These are phyloP conservation scores for Regulus satrapa DNA, from an alignment of 2,113 vertebrate genomes.

Conservation along the genomic window DNA sequence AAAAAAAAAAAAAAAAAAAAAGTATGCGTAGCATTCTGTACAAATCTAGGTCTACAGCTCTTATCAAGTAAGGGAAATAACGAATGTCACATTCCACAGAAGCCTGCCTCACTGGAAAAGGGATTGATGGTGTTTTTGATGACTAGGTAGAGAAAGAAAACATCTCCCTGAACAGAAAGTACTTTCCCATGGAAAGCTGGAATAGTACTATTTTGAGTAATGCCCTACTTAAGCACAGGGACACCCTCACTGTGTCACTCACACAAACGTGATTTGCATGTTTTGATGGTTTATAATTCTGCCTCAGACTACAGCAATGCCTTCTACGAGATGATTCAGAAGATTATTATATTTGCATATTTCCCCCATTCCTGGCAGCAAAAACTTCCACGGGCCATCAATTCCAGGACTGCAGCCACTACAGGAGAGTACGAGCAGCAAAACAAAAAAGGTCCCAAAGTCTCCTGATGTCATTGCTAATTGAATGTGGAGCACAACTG, in stretches of 20 bases:
- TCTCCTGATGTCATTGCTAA: neutral
- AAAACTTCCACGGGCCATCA: neutral
- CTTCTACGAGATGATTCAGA: constrained; percentile 18
- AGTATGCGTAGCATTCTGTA: neutral
- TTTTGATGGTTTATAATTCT: neutral
- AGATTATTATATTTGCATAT: neutral
- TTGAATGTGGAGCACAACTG: neutral
- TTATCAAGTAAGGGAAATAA: constrained; percentile 32
- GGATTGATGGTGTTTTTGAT: constrained; percentile 60
- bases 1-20: neutral
- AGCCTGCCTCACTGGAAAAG: constrained; percentile 27
- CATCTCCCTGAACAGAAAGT: constrained; percentile 61
- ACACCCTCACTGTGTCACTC: constrained; percentile 59
- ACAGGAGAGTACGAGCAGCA: neutral
- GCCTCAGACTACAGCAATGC: neutral
- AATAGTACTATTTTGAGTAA: constrained; percentile 63
- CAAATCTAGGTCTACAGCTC: neutral
- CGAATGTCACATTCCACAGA: constrained; percentile 25
- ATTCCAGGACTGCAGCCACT: neutral
- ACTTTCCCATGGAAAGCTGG: constrained; percentile 63
- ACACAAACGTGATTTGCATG: constrained; percentile 25
- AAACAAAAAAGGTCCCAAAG: neutral
- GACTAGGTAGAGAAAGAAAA: constrained; percentile 63
- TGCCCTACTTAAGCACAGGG: constrained; percentile 55
- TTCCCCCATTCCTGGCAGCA: neutral